phyloP scores from a whole-genome alignment of 2,113 vertebrate genomes.

The Clarias macrocephalus region DNA sequence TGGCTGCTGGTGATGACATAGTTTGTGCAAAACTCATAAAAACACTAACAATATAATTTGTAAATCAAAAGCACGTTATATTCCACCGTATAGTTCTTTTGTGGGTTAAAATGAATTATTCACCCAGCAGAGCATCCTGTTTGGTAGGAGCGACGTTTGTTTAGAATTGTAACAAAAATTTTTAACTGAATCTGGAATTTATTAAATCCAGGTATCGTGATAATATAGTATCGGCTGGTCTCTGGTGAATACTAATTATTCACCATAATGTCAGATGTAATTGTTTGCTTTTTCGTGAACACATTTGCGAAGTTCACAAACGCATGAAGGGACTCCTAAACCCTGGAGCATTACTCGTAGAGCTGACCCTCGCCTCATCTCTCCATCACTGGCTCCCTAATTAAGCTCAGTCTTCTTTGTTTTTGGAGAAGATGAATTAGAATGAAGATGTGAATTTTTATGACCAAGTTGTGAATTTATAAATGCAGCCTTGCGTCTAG shows the following conservation, averaged over 20 bases:
- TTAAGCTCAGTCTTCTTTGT: conserved; percentile 53
- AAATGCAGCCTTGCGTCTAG: conserved; percentile 24
- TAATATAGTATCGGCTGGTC: too few species aligned
- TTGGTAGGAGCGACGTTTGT: too few species aligned
- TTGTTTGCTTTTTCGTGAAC: neutral
- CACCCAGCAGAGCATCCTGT: too few species aligned
- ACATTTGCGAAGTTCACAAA: neutral
- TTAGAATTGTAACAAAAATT: too few species aligned
- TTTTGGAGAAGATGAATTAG: conserved; percentile 49
- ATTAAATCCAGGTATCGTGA: too few species aligned
- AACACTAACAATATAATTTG: neutral
- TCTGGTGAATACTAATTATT: neutral
- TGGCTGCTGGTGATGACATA: neutral
- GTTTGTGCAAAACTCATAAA: neutral
- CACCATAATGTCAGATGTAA: neutral
- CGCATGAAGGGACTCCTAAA: conserved; percentile 15
- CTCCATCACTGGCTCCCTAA: conserved; percentile 26
- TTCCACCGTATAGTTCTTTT: too few species aligned
- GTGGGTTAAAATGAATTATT: too few species aligned
- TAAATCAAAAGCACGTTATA: neutral
- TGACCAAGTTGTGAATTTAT: conserved; percentile 66
- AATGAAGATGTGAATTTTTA: conserved; percentile 58
- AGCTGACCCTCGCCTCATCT: conserved; percentile 46
- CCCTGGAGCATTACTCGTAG: conserved; percentile 48
- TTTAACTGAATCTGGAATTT: too few species aligned